A percentile compares a stretch with the other conserved stretches of the same genome.
Conservation (phyloP, 1,140 invertebrate species). For the Pentalonia nigronervosa region DNA sequence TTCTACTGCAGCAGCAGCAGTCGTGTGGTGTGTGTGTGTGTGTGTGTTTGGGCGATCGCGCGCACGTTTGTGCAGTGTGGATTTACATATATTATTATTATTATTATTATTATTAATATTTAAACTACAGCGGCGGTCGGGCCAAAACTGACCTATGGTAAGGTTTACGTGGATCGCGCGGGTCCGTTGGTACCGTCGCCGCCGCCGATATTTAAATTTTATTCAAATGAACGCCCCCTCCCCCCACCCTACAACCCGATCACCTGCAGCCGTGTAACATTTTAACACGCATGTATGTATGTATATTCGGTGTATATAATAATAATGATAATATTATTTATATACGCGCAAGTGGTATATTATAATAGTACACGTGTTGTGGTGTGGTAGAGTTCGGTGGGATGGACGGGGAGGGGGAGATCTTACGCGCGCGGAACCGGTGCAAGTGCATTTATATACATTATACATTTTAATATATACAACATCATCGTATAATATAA, state of each 20-base stretch:
- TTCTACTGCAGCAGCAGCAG: too few species aligned
- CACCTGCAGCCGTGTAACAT: not conserved
- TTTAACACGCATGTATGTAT: not conserved
- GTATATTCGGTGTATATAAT: not conserved
- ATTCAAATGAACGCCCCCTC: slow-evolving; percentile 50
- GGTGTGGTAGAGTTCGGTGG: not conserved
- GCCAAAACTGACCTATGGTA: slow-evolving; percentile 54
- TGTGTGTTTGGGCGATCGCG: not conserved
- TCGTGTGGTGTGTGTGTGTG: too few species aligned
- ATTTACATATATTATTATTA: slow-evolving; percentile 27
- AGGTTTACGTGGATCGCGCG: not conserved
- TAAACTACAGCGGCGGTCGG: slow-evolving; percentile 16
- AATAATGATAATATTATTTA: slow-evolving; percentile 19
- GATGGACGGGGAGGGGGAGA: not conserved
- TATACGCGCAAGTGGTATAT: not conserved
- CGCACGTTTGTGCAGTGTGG: not conserved
- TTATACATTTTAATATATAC: slow-evolving; percentile 15
- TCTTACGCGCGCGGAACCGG: not conserved
- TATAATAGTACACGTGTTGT: not conserved
- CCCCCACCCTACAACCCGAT: not conserved
- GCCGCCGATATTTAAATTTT: slow-evolving; percentile 55
- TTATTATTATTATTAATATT: not conserved
- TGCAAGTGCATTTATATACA: slow-evolving; percentile 37
- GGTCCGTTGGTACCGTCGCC: slow-evolving; percentile 36
- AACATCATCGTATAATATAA: not conserved